phyloP scores from a whole-genome alignment of 2,113 vertebrate species.

The Pao palembangensis region DNA sequence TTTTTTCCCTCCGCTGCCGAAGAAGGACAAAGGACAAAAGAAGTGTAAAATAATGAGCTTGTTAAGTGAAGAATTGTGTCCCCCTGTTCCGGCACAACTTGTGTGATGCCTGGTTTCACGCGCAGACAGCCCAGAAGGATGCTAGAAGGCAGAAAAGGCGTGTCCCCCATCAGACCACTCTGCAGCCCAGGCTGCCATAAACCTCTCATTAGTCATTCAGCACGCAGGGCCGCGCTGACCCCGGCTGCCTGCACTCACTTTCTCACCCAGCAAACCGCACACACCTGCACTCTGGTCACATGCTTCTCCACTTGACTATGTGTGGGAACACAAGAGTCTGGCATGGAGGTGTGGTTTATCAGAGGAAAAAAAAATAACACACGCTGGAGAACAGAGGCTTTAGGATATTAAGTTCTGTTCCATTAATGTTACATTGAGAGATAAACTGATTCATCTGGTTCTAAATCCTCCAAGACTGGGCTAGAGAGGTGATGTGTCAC shows the following conservation, averaged over 20 bases:
- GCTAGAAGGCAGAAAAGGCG: constrained; percentile 46
- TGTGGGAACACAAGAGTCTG: constrained; percentile 41
- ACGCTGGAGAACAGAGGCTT: constrained; percentile 48
- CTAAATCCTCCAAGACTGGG: constrained; percentile 34
- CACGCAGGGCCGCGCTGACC: constrained; percentile 49
- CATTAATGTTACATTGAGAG: constrained; percentile 63
- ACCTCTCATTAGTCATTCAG: constrained; percentile 62
- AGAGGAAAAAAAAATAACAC: constrained; percentile 30
- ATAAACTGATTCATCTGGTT: constrained; percentile 40
- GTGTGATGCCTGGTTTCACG: constrained; percentile 48
- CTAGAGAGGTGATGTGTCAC: constrained; percentile 21
- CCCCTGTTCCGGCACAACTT: constrained; percentile 40
- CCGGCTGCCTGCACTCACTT: constrained; percentile 32
- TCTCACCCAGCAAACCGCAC: constrained; percentile 42
- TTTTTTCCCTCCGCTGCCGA: constrained; percentile 22
- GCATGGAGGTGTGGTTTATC: constrained; percentile 41
- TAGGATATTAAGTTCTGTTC: constrained; percentile 52
- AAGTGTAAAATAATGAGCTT: constrained; percentile 71
- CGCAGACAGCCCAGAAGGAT: constrained; percentile 27
- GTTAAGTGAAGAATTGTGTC: constrained; percentile 58
- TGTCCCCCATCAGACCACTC: constrained; percentile 35
- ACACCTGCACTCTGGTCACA: constrained; percentile 48
- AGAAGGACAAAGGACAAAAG: constrained; percentile 60
- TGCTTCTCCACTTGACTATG: constrained; percentile 55
- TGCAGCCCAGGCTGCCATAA: constrained; percentile 36